These are phyloP conservation scores for Serinus canaria DNA, from an alignment of 2,113 vertebrate genomes.

Conservation along the genomic window DNA sequence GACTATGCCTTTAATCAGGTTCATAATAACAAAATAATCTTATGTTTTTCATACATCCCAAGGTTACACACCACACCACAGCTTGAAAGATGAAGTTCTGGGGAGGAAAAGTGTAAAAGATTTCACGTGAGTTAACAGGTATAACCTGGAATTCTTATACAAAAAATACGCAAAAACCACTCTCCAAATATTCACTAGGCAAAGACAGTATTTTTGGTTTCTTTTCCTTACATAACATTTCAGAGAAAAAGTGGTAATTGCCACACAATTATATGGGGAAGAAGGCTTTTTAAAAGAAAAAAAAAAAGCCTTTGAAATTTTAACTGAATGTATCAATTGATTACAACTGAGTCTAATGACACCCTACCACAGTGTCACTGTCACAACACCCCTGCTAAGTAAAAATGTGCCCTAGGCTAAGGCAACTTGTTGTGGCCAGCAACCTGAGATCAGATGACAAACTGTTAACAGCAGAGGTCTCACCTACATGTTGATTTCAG, in stretches of 20 bases:
- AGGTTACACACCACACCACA: neutral
- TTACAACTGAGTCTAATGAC: neutral
- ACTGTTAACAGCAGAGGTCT: constrained; percentile 42
- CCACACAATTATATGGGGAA: neutral
- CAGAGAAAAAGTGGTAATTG: neutral
- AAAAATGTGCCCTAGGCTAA: constrained; percentile 24
- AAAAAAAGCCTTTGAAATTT: neutral
- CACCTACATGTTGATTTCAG: constrained; percentile 28
- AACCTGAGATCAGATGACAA: constrained; percentile 72
- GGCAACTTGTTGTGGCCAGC: constrained; percentile 74
- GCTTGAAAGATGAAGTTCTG: neutral
- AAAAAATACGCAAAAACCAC: neutral
- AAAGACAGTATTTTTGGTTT: neutral
- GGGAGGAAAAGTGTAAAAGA: neutral
- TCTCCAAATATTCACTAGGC: neutral
- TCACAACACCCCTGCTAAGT: constrained; percentile 26
- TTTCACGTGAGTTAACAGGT: neutral
- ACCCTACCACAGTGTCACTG: constrained; percentile 50
- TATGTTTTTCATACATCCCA: neutral
- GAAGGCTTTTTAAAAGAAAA: neutral
- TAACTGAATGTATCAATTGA: neutral
- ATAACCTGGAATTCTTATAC: neutral
- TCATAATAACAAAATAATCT: neutral
- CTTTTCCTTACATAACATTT: neutral
- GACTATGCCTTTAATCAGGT: neutral